Conservation (phyloP, 2,797 vertebrate genomes). For the Perodicticus potto region DNA sequence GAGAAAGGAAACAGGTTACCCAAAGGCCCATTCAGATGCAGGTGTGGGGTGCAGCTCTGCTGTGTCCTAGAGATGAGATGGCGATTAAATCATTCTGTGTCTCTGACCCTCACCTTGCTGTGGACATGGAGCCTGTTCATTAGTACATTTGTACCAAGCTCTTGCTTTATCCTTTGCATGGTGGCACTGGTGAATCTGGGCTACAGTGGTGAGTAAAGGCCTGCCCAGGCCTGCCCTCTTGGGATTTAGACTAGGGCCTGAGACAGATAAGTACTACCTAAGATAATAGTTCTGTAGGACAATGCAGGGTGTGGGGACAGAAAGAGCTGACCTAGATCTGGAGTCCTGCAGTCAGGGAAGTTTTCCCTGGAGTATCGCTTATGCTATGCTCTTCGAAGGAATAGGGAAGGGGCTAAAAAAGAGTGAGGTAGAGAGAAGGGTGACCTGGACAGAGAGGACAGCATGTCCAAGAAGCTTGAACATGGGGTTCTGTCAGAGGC, state of each 20-base stretch:
- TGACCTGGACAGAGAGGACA: neutral
- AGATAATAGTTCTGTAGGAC: neutral
- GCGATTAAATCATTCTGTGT: neutral
- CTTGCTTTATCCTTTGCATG: neutral
- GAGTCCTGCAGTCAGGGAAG: neutral
- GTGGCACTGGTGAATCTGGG: neutral
- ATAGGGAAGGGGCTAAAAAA: neutral
- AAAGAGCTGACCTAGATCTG: neutral
- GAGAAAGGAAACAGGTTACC: neutral
- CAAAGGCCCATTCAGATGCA: neutral
- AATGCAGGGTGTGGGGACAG: neutral
- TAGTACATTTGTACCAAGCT: neutral
- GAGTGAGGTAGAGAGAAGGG: neutral
- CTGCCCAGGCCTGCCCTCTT: neutral
- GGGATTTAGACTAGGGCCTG: conserved; percentile 23
- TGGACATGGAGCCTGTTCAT: neutral
- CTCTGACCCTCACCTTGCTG: neutral
- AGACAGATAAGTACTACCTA: neutral
- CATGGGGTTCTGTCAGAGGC: neutral
- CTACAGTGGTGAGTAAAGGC: neutral
- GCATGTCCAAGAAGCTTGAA: neutral
- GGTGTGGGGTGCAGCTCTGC: neutral
- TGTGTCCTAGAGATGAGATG: neutral
- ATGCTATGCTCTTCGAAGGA: neutral
- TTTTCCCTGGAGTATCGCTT: neutral